Base-by-base conservation (phyloP, 2,888 invertebrate species). In the Teleiodes luculella region DNA sequence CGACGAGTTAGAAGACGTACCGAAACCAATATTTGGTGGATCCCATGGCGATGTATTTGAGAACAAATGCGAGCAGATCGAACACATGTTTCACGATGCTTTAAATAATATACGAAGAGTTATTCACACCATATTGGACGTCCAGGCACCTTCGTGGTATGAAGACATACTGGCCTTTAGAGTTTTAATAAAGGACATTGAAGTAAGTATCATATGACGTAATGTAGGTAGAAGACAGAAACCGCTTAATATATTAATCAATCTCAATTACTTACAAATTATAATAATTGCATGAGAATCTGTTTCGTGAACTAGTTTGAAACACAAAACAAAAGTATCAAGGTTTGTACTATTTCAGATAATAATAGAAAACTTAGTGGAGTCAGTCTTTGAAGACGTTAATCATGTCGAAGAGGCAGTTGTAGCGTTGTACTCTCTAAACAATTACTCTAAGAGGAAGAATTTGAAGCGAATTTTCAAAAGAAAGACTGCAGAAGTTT, bases 61-160 rank as follows among this genome's bases (percentile, higher is more conserved):
- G 65, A 88, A 82, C 47, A 93, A 93, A 67, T 94, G 93, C 50
- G 91, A 91, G 36, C 91, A 92, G 72, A 92, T 96, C 52, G 96
- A 97, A 76, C 89, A 89, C n/a, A 91, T 94, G 72, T 97, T 97
- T 79, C 83, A 90, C 14, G 86, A 91, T 20, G 92, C 93, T 8
- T 80, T 97, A 31, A 76, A 81, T 16, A 84, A 89, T 11, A 90
- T 97, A 41, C 86, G 92, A 61, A 74, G 80, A 6, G 93, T 93
- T 1, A 91, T 92, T 33, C 72, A 88, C 16, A 91, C 91, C 24
- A 94, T 97, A 57, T 81, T 96, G n/a, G 92, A 95, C 65, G 95
- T 97, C 0, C 94, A 95, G 72, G 92, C 93, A 31, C 92, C 94
- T 0, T 92, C 93, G n/a, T 97, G 97, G 97, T 94, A 94, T 75